phyloP scores from a whole-genome alignment of 2,113 vertebrate species.

The Apistogramma diplotaenia region DNA sequence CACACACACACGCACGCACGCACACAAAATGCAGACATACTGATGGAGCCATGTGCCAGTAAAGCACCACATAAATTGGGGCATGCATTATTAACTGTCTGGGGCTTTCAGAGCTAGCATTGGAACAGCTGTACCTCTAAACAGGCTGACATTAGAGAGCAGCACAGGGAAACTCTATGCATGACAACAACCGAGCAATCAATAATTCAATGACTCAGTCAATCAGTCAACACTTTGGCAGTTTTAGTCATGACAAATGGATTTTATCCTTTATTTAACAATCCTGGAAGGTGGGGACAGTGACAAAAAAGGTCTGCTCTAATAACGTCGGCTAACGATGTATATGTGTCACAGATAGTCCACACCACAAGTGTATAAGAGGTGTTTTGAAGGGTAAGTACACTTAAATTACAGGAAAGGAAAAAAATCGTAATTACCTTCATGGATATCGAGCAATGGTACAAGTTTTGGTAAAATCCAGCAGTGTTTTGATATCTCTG shows the following conservation, averaged over 20 bases:
- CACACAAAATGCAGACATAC: neutral
- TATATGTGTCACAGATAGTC: neutral
- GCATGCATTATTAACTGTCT: conserved; percentile 63
- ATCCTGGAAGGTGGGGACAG: neutral
- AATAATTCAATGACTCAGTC: conserved; percentile 14
- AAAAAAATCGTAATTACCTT: neutral
- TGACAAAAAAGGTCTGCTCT: neutral
- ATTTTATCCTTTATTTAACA: conserved; percentile 40
- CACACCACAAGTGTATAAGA: neutral
- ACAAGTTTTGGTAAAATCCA: neutral
- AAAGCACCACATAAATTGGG: conserved; percentile 55
- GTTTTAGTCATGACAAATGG: conserved; percentile 4
- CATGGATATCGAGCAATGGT: neutral
- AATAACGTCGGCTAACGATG: neutral
- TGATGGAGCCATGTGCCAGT: conserved; percentile 31
- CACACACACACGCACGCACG: neutral
- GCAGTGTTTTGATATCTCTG: neutral
- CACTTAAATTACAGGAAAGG: neutral
- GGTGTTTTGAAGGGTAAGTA: neutral
- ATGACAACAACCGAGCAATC: conserved; percentile 3
- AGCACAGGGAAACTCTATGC: conserved; percentile 23
- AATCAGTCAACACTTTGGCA: conserved; percentile 1
- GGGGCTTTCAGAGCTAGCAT: conserved; percentile 36
- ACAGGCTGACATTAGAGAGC: conserved; percentile 25
- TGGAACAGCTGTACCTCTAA: conserved; percentile 42